A percentile compares a stretch with the other conserved stretches of the same genome.
Evolutionary conservation across 2,888 invertebrate genomes (phyloP).

Genomic region (Candidula unifasciata): DNA sequence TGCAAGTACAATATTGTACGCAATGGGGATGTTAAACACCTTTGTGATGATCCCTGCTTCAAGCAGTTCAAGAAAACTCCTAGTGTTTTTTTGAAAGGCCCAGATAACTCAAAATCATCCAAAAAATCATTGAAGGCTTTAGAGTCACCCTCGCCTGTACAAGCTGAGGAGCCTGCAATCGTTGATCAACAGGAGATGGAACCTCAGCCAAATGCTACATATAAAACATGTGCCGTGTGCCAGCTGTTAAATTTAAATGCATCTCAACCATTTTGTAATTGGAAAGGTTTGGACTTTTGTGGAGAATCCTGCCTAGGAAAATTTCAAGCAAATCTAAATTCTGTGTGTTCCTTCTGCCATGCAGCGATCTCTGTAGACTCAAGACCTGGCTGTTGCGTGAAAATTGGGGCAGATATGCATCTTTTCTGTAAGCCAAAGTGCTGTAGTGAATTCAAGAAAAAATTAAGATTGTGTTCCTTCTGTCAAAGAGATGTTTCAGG

Average conservation of each 20-base stretch:
- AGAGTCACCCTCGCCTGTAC: neutral
- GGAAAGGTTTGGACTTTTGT: slow-evolving; percentile 93
- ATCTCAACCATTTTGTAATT: slow-evolving; percentile 50
- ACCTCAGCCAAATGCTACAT: slow-evolving; percentile 27
- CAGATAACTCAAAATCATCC: neutral
- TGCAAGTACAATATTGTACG: slow-evolving; percentile 78
- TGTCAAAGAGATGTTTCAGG: slow-evolving; percentile 90
- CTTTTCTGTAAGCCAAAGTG: slow-evolving; percentile 94
- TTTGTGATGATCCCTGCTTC: slow-evolving; percentile 77
- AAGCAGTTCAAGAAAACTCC: slow-evolving; percentile 74
- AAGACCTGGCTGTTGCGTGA: slow-evolving; percentile 93
- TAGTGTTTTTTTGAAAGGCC: slow-evolving; percentile 64
- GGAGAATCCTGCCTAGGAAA: slow-evolving; percentile 90
- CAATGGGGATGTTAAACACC: slow-evolving; percentile 76
- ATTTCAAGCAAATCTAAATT: slow-evolving; percentile 87
- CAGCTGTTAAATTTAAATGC: slow-evolving; percentile 71
- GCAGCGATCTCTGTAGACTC: slow-evolving; percentile 86
- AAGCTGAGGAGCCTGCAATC: neutral
- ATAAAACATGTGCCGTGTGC: slow-evolving; percentile 71
- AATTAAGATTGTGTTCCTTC: slow-evolving; percentile 92
- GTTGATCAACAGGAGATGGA: neutral
- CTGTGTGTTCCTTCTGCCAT: slow-evolving; percentile 89
- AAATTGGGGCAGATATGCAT: slow-evolving; percentile 91
- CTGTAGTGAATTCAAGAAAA: slow-evolving; percentile 91
- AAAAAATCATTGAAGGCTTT: slow-evolving; percentile 1